phyloP scores from a whole-genome alignment of 2,888 invertebrate genomes.

The Margaritifera margaritifera region DNA sequence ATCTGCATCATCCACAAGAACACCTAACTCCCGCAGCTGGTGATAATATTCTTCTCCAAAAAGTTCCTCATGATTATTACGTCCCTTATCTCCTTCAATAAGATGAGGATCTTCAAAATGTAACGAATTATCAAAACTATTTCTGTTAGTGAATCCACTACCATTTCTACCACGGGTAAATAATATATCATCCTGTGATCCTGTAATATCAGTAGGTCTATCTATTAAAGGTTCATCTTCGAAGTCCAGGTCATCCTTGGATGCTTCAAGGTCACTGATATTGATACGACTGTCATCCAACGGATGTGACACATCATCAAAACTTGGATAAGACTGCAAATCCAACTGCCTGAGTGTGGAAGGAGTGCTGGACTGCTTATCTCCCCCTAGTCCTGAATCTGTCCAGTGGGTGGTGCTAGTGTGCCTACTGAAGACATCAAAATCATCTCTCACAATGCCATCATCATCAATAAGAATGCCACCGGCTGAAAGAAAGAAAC shows the following conservation, averaged over 20 bases:
- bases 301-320: constrained; percentile 54
- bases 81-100: constrained; percentile 25
- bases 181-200: constrained; percentile 16
- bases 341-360: constrained; percentile 57
- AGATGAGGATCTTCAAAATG: constrained; percentile 39
- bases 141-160: constrained; percentile 38
- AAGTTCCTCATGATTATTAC: constrained; percentile 44
- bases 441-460: constrained; percentile 64
- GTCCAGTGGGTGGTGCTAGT: constrained; percentile 59
- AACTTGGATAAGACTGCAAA: constrained; percentile 55
- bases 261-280: constrained; percentile 68
- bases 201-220: constrained; percentile 28
- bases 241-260: constrained; percentile 61
- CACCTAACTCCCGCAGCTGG: constrained; percentile 60
- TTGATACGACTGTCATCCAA: constrained; percentile 62
- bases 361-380: constrained; percentile 56
- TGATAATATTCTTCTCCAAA: constrained; percentile 63
- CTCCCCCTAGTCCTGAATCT: constrained; percentile 65
- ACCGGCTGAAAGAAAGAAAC: constrained; percentile 35
- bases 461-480: constrained; percentile 65
- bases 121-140: constrained; percentile 47
- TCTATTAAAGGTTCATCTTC: constrained; percentile 31
- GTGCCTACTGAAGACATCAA: constrained; percentile 56
- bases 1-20: constrained; percentile 57
- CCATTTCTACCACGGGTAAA: constrained; percentile 35